phyloP scores from a whole-genome alignment of 2,888 invertebrate species.

The Cyclophora punctaria region DNA sequence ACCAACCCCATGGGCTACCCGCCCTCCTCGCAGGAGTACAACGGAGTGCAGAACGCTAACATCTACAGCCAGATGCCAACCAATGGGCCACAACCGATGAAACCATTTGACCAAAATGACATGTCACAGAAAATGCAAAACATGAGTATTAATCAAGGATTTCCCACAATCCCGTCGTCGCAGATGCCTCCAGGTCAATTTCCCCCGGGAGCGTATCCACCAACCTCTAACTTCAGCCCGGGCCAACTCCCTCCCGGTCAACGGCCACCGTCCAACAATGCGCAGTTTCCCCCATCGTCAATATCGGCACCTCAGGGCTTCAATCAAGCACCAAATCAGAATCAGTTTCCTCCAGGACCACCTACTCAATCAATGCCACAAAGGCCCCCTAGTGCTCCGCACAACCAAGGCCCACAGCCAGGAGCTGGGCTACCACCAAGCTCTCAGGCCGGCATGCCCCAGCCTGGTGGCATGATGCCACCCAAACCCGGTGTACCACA shows the following conservation, averaged over 20 bases:
- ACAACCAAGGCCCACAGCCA: conserved; percentile 2
- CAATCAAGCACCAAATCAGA: conserved; percentile 28
- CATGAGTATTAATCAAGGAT: conserved; percentile 56
- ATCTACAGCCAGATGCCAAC: conserved; percentile 47
- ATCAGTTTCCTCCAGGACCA: conserved; percentile 26
- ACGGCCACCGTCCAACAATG: conserved; percentile 28
- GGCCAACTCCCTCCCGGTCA: conserved; percentile 32
- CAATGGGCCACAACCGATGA: conserved; percentile 33
- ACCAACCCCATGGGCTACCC: conserved; percentile 50
- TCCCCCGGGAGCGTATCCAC: conserved; percentile 41
- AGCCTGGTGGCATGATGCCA: conserved; percentile 12
- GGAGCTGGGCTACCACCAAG: conserved; percentile 28
- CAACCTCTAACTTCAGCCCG: conserved; percentile 37
- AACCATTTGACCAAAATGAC: conserved; percentile 40
- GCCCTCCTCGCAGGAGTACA: conserved; percentile 54
- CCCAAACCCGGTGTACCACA: conserved; percentile 3
- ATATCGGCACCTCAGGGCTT: conserved; percentile 19
- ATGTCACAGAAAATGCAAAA: conserved; percentile 67
- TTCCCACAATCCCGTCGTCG: conserved; percentile 43
- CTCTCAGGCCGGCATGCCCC: conserved; percentile 33
- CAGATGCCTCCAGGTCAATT: conserved; percentile 48
- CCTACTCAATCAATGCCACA: conserved; percentile 15
- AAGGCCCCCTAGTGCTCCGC: conserved; percentile 19
- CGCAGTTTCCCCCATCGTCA: conserved; percentile 29
- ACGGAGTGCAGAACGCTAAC: conserved; percentile 60